Evolutionary conservation across 2,113 vertebrate species (phyloP).

Genomic region (Phalacrocorax carbo): DNA sequence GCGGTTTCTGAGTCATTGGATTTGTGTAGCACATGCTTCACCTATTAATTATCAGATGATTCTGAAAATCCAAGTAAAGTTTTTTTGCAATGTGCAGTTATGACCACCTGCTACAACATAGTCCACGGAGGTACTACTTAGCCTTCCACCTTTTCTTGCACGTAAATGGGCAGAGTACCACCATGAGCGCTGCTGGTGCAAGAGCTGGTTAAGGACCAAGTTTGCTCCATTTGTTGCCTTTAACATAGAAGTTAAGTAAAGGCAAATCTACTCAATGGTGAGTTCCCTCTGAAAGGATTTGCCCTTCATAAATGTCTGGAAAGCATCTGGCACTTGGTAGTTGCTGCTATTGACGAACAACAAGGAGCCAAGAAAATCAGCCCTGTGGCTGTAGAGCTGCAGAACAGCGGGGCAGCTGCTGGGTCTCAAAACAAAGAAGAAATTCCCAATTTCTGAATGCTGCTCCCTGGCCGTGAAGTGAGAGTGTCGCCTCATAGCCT

Average conservation of each 20-base stretch:
- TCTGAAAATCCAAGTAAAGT: not conserved
- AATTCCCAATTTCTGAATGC: not conserved
- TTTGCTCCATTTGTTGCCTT: not conserved
- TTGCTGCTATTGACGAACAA: not conserved
- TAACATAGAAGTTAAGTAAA: not conserved
- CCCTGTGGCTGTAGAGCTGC: not conserved
- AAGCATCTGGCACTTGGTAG: not conserved
- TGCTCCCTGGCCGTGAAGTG: not conserved
- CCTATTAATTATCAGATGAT: not conserved
- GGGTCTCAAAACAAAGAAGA: not conserved
- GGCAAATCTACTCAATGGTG: not conserved
- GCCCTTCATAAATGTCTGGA: not conserved
- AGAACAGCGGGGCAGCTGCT: not conserved
- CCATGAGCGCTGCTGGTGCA: rapidly evolving
- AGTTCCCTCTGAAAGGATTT: not conserved
- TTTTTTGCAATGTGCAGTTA: not conserved
- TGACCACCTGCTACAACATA: not conserved
- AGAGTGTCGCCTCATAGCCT: not conserved
- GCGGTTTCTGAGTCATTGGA: not conserved
- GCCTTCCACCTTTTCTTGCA: not conserved
- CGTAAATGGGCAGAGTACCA: not conserved
- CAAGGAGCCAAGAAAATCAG: not conserved
- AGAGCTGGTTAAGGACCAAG: not conserved
- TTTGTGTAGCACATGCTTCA: rapidly evolving
- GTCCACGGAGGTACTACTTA: not conserved